Percentiles rank a stretch among this genome's conserved stretches.
phyloP scores from a whole-genome alignment of 92 coral and sea anemone genomes.

The Umimayanthus chanpuru region DNA sequence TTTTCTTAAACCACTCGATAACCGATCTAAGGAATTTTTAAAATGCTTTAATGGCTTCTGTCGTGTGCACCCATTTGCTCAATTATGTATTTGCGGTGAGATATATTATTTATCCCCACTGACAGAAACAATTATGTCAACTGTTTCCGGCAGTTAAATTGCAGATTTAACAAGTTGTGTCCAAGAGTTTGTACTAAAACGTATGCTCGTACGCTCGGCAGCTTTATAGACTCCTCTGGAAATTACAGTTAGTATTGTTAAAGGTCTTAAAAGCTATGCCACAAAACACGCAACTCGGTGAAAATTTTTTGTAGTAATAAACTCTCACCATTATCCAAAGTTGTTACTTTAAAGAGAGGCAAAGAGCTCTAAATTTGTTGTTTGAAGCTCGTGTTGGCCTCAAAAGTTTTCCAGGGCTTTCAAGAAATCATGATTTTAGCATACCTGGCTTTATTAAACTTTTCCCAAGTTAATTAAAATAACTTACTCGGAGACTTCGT shows the following conservation, averaged over 20 bases:
- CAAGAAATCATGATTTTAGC: not conserved
- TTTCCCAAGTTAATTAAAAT: conserved; percentile 41
- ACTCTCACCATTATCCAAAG: not conserved
- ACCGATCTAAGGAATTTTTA: conserved; percentile 30
- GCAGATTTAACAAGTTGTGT: not conserved
- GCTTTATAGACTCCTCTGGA: not conserved
- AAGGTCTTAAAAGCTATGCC: not conserved
- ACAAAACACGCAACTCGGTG: conserved; percentile 18
- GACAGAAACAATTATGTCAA: conserved; percentile 44
- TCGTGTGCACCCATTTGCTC: conserved; percentile 28
- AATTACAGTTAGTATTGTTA: not conserved
- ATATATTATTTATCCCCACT: conserved; percentile 24
- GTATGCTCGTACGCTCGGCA: not conserved
- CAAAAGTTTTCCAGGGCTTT: not conserved
- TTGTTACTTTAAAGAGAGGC: not conserved
- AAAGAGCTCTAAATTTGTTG: not conserved
- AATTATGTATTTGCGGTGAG: conserved; percentile 1
- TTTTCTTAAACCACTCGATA: conserved; percentile 39
- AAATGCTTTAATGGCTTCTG: conserved; percentile 36
- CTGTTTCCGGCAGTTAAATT: conserved; percentile 35
- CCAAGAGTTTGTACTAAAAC: conserved; percentile 2
- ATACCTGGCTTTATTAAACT: conserved; percentile 33
- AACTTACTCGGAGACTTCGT: conserved; percentile 36
- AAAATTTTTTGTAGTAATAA: not conserved
- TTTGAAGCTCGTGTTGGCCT: not conserved